Conservation (phyloP, 2,888 invertebrate genomes). For the Portevinia maculata region DNA sequence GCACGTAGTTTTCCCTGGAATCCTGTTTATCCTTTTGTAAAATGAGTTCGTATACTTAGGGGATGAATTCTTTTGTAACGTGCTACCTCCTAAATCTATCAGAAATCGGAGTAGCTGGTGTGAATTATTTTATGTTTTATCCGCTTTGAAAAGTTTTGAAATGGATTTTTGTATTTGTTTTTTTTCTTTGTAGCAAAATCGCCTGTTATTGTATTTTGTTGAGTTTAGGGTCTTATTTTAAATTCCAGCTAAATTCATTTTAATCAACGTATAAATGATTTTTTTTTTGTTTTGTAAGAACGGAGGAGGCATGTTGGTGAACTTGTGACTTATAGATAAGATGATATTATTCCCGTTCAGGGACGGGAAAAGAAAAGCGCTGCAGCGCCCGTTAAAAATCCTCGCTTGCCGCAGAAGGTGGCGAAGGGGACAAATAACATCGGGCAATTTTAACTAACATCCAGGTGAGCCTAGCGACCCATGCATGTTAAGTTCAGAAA, state of each 20-base stretch:
- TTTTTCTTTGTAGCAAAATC: neutral
- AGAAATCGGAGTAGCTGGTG: conserved; percentile 5
- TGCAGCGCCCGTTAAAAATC: no score
- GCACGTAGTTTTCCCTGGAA: conserved; percentile 53
- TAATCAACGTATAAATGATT: conserved; percentile 23
- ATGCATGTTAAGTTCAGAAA: no score
- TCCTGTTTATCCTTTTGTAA: conserved; percentile 59
- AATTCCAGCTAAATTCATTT: conserved; percentile 9
- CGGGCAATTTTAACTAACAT: no score
- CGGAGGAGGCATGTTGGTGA: no score
- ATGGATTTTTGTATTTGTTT: neutral
- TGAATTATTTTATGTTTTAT: conserved; percentile 50
- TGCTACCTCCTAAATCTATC: conserved; percentile 18
- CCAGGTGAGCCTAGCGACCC: no score
- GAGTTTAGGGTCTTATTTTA: conserved; percentile 10
- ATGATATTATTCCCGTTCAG: no score
- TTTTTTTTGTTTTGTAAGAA: neutral
- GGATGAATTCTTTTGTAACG: conserved; percentile 45
- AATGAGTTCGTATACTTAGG: conserved; percentile 31
- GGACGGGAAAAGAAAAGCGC: no score
- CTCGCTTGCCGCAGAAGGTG: no score
- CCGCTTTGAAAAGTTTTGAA: conserved; percentile 21
- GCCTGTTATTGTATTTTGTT: neutral
- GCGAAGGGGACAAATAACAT: no score
- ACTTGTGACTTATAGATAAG: no score